Conservation (phyloP, 2,113 vertebrate genomes). For the Cichladusa arquata region DNA sequence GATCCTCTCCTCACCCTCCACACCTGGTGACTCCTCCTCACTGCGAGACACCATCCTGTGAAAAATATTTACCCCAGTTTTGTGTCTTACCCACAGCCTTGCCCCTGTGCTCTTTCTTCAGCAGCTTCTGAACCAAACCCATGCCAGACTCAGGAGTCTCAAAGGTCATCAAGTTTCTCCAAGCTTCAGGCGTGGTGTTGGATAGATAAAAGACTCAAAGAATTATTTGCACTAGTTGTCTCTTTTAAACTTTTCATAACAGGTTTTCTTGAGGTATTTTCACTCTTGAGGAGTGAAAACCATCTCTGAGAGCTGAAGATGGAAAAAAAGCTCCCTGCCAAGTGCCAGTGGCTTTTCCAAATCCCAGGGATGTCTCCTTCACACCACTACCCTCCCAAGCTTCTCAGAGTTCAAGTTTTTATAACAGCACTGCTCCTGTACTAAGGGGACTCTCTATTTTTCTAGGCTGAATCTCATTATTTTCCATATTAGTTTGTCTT, state of each 20-base stretch:
- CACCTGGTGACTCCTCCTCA: rapidly evolving
- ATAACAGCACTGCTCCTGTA: neutral
- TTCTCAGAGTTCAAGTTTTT: neutral
- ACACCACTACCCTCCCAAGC: neutral
- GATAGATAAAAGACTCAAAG: neutral
- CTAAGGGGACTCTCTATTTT: neutral
- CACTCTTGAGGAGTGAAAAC: neutral
- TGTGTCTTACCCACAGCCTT: neutral
- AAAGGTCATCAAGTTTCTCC: neutral
- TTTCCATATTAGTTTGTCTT: neutral
- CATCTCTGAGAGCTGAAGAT: neutral
- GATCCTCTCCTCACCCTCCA: neutral
- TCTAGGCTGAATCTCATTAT: neutral
- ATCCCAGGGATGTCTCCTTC: neutral
- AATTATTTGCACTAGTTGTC: neutral
- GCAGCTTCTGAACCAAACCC: neutral
- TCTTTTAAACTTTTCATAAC: neutral
- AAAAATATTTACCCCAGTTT: neutral
- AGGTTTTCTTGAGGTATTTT: neutral
- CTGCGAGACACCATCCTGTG: neutral
- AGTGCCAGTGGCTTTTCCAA: neutral
- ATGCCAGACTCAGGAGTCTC: neutral
- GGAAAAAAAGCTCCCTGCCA: neutral
- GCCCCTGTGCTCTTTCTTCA: neutral
- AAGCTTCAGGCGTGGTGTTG: rapidly evolving